Evolutionary conservation across 2,113 vertebrate species (phyloP), one percentile per base, ranked within the genome.

Genomic region (Aspiorhynchus laticeps): DNA sequence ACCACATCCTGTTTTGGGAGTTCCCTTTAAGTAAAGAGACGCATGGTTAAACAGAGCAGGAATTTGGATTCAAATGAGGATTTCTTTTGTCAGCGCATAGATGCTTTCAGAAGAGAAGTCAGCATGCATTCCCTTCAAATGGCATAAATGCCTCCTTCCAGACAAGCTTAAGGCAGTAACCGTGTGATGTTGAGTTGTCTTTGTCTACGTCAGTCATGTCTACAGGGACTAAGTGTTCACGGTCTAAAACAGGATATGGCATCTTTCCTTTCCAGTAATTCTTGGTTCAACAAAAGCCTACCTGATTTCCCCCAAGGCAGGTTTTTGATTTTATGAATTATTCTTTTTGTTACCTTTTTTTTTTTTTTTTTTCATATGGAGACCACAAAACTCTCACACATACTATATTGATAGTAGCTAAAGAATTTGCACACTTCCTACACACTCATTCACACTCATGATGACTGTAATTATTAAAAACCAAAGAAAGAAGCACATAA

Each of bases 201-300:
- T 74, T 15, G 74, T 86, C 80, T 33, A 21, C 15, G 48, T 90
- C 74, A 63, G 84, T 10, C 82, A 76, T 56, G 61, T 31, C 80
- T 73, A 80, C 41, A 59, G 85, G 79, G 43, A 87, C 43, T 26
- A 36, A 56, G 65, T 71, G 79, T 48, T 73, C 53, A 38, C 80
- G 48, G 48, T 76, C 87, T 88, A 80, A 83, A 91, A 92, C 89
- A 88, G 87, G 88, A 93, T 89, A 91, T 89, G 89, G 90, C 88
- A 91, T 89, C 88, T 91, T 88, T 90, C 91, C 12, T 67, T 84
- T 83, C 75, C 24, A 56, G 65, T 80, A 46, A 41, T 76, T 87
- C 74, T 41, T 31, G 59, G 43, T 86, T 88, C 63, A 86, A 86
- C 85, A 90, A 90, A 90, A 74, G 28, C 69, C 81, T 85, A 48